Evolutionary conservation across 2,797 vertebrate species (phyloP), one percentile per base, ranked within the genome.

Genomic region (Pseudopleuronectes americanus): DNA sequence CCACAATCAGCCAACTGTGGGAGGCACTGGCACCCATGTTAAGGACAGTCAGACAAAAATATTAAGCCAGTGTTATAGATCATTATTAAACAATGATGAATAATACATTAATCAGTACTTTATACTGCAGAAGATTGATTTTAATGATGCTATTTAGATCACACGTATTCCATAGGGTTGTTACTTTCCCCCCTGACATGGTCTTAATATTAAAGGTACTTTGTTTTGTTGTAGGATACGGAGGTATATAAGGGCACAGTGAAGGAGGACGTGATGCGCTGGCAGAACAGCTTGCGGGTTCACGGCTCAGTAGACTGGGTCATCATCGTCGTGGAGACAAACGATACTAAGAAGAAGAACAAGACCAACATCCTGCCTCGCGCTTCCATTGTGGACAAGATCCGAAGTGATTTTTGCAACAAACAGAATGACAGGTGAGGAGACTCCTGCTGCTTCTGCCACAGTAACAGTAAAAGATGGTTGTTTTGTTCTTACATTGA

Each of bases 331-430:
- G 96, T 99, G 70, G 98, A 99, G 89, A 91, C 86, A 79, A 97
- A 95, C 16, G 98, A 99, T 61, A 95, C 95, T 57, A 98, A 97
- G 94, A 99, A 97, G 87, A 99, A 99, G 93, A 99, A 98, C 92
- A 99, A 99, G 92, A 96, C 97, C 77, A 99, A 99, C 91, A 98
- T 99, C 87, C 95, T 99, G 80, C 97, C 98, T 4, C 95, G 98
- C 22, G 96, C 98, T 1, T 99, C 98, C 62, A 98, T 99, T 64
- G 95, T 98, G 78, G 98, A 99, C 94, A 99, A 99, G 92, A 99
- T 99, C 94, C 96, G 98, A 77, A 99, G 96, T 23, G 98, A 99
- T 80, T 99, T 99, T 88, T 99, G 97, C 88, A 99, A 99, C 93
- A 99, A 99, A 77, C 98, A 99, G 91, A 99, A 97, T 33, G 97